These are phyloP conservation scores for Sclerodermus sp. DNA, from an alignment of 2,888 invertebrate species.

Conservation along the genomic window DNA sequence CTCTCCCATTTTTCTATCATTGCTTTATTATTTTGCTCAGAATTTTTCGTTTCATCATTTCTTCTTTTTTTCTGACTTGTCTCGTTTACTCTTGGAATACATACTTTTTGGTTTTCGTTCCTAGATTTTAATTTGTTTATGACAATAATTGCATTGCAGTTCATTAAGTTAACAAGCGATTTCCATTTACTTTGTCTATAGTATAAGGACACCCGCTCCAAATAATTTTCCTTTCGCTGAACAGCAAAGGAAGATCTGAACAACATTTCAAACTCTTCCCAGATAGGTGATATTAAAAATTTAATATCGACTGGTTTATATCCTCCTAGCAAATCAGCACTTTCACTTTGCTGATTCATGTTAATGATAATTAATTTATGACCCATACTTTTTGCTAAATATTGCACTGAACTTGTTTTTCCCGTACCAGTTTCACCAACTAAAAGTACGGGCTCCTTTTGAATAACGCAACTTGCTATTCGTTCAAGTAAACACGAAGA, in stretches of 20 bases:
- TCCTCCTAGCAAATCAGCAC: slow-evolving; percentile 93
- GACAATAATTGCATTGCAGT: slow-evolving; percentile 70
- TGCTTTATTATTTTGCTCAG: slow-evolving; percentile 3
- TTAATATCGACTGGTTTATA: slow-evolving; percentile 94
- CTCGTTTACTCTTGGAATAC: not conserved
- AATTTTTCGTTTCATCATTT: not conserved
- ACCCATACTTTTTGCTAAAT: slow-evolving; percentile 80
- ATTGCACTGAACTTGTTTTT: slow-evolving; percentile 94
- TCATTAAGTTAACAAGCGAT: slow-evolving; percentile 75
- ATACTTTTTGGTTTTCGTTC: not conserved
- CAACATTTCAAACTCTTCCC: slow-evolving; percentile 78
- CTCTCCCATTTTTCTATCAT: slow-evolving; percentile 38
- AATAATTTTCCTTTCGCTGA: slow-evolving; percentile 79
- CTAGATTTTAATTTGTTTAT: slow-evolving; percentile 58
- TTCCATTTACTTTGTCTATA: slow-evolving; percentile 74
- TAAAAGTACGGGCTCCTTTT: slow-evolving; percentile 87
- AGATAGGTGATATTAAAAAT: slow-evolving; percentile 78
- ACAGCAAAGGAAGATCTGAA: slow-evolving; percentile 78
- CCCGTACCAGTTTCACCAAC: slow-evolving; percentile 99
- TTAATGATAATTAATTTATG: slow-evolving; percentile 91
- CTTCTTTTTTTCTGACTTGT: not conserved
- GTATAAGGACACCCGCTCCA: slow-evolving; percentile 77
- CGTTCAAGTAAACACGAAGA: slow-evolving; percentile 83
- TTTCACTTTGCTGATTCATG: slow-evolving; percentile 99
- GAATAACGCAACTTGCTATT: slow-evolving; percentile 79